Percentiles rank a stretch among this genome's conserved stretches.
phyloP scores from a whole-genome alignment of 2,888 invertebrate genomes.

The Baccha elongata region DNA sequence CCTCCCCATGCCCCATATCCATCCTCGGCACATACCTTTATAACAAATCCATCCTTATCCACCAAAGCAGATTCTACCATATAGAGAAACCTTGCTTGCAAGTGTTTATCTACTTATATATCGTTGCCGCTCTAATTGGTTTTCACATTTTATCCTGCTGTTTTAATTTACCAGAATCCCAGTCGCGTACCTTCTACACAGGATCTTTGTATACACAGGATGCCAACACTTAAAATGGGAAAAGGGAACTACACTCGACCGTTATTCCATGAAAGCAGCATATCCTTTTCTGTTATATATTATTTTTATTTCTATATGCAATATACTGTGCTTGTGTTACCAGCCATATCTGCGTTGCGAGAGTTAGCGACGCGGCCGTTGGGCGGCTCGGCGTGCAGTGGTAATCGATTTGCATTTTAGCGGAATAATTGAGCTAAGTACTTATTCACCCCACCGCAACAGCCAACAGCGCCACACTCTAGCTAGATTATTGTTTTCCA shows the following conservation, averaged over 20 bases:
- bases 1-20: background rate
- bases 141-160: slow-evolving; percentile 39
- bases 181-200: background rate
- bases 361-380: background rate
- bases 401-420: slow-evolving; percentile 63
- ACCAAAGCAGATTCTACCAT: slow-evolving; percentile 18
- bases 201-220: background rate
- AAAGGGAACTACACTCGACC: background rate
- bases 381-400: background rate
- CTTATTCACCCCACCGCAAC: background rate
- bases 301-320: background rate
- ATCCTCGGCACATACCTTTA: background rate
- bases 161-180: slow-evolving; percentile 35
- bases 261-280: background rate
- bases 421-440: slow-evolving; percentile 57
- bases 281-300: background rate
- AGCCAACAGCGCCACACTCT: background rate
- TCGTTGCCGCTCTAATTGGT: slow-evolving; percentile 47
- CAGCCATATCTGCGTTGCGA: background rate
- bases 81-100: background rate
- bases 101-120: no score
- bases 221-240: background rate
- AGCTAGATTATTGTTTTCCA: slow-evolving; percentile 1
- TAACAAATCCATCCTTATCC: slow-evolving; percentile 16
- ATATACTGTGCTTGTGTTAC: background rate